phyloP scores from a whole-genome alignment of 2,888 invertebrate genomes.

The Steinernema hermaphroditum region DNA sequence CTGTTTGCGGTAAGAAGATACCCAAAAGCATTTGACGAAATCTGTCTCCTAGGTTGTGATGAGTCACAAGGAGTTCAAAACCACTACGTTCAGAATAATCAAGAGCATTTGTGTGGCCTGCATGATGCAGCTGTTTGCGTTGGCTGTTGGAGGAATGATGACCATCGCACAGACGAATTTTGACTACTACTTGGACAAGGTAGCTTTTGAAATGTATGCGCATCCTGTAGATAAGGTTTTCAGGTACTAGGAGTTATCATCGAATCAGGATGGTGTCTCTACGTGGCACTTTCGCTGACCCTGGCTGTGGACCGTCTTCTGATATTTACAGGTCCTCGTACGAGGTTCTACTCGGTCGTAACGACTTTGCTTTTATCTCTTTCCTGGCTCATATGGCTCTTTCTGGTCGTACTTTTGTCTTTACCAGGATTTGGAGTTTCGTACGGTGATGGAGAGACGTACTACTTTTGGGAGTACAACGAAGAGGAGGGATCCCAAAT shows the following conservation, averaged over 20 bases:
- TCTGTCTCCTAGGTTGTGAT: background rate
- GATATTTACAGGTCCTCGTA: no score
- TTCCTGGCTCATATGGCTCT: background rate
- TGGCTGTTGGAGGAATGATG: background rate
- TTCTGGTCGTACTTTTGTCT: background rate
- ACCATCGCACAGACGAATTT: background rate
- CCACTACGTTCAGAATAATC: background rate
- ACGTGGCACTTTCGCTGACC: background rate
- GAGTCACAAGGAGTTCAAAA: background rate
- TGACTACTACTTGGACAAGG: background rate
- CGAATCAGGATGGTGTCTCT: background rate
- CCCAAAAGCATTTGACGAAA: background rate
- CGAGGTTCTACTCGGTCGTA: no score
- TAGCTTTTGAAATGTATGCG: no score
- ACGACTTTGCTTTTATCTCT: background rate
- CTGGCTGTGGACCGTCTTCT: background rate
- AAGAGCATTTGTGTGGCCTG: slow-evolving; percentile 17
- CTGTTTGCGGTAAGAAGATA: background rate
- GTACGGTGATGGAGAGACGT: background rate
- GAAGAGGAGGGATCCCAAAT: background rate
- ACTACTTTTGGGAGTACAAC: background rate
- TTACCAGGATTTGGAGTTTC: background rate
- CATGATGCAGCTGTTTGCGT: slow-evolving; percentile 1
- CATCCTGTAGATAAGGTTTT: no score
- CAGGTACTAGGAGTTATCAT: background rate